Base-by-base conservation (phyloP, 2,888 invertebrate genomes). In the Eupithecia exiguata region DNA sequence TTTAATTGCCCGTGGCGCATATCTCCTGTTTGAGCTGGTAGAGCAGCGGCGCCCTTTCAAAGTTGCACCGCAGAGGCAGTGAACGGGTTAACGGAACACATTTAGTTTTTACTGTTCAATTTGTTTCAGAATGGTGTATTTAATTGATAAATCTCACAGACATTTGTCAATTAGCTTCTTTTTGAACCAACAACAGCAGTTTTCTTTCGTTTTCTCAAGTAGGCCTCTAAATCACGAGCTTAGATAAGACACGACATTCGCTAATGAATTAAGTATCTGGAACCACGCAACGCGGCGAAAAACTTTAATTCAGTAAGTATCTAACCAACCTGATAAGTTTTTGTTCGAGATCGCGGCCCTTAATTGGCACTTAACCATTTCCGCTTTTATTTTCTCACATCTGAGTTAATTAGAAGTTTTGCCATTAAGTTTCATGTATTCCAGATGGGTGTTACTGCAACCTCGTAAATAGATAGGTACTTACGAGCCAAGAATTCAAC, bases 321-420 rank as follows among this genome's bases (percentile, higher is more conserved):
- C 25, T 66, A 14, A 66, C 21, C 40, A 70, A 65, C 62, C 12
- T 62, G 65, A 74, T 76, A 35, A 73, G 68, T 84, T 87, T 87
- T 84, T 84, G 82, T 84, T 79, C 82, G 83, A 84, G 79, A 81
- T 76, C 71, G 71, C 72, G 75, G 38, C 53, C 80, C 81, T 85
- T 89, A 91, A 91, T 90, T 87, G 89, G 88, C 82, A 74, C 77
- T 79, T 80, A 84, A 82, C 79, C 81, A 86, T 89, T 89, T 89
- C 87, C 87, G 85, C 80, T 82, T 84, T 83, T 84, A 79, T 87
- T 81, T 82, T 80, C 74, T 76, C 79, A 82, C 84, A 83, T 87
- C 84, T 85, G 79, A 79, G 80, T 85, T 91, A 89, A 86, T 84
- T 83, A 66, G 21, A 82, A 77, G 77, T 78, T 78, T 72, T 82